Conservation (phyloP, 1,140 invertebrate species). For the Dreissena polymorpha region DNA sequence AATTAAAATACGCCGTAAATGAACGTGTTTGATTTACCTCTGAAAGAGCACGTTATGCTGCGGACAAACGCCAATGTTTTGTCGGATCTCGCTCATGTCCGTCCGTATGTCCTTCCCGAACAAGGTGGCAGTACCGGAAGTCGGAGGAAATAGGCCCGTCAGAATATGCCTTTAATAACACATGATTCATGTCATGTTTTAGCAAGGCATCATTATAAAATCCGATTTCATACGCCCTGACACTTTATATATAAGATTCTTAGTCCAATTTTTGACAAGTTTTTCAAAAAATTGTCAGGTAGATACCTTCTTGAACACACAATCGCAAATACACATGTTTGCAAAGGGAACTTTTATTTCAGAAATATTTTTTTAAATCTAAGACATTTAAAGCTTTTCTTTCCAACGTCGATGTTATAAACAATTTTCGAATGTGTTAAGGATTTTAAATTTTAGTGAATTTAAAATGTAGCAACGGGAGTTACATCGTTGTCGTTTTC, state of each 20-base stretch:
- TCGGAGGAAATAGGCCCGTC: conserved; percentile 86
- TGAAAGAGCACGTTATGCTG: conserved; percentile 87
- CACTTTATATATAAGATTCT: not conserved
- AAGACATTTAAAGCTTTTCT: too few species aligned
- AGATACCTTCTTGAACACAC: too few species aligned
- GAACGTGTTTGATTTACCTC: conserved; percentile 59
- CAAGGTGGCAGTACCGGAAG: conserved; percentile 82
- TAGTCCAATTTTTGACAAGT: not conserved
- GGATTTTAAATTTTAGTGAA: too few species aligned
- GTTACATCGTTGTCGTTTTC: conserved; percentile 79
- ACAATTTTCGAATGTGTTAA: too few species aligned
- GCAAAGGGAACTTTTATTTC: too few species aligned
- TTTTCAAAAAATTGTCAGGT: too few species aligned
- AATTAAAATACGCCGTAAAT: too few species aligned
- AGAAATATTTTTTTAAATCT: too few species aligned
- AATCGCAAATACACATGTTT: too few species aligned
- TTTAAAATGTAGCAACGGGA: too few species aligned
- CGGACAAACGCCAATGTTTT: conserved; percentile 84
- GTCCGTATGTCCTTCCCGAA: conserved; percentile 83
- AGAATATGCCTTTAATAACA: conserved; percentile 79
- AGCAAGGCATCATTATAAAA: not conserved
- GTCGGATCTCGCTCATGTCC: conserved; percentile 83
- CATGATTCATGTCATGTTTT: not conserved
- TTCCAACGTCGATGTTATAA: too few species aligned
- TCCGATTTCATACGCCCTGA: not conserved